Evolutionary conservation across 2,113 vertebrate genomes (phyloP), one percentile per base, ranked within the genome.

Genomic region (Cyprinodon brontotheroides): DNA sequence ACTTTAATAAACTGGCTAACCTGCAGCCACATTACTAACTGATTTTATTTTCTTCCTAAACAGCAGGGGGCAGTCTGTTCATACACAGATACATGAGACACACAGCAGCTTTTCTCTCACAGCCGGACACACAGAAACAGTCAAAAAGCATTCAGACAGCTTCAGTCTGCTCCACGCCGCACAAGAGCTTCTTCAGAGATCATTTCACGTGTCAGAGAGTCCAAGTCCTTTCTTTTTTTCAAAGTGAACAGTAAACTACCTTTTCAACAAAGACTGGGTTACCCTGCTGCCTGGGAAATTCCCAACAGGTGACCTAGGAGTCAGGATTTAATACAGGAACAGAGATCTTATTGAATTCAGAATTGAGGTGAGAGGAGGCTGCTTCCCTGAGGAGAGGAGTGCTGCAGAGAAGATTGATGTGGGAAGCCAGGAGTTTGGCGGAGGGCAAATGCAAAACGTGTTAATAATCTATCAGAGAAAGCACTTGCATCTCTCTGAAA

Each of bases 401-500:
- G 14, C 36, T 15, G 61, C 61, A 38, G 36, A 62, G 41, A 45
- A 47, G 64, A 66, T 66, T 66, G 64, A 66, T 66, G n/a, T n/a
- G 40, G 62, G 62, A 64, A 64, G 62, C 62, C 17, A 38, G 12
- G 11, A 47, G 64, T 29, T 66, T 66, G n/a, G 29, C 29, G 41
- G 41, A 66, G 41, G 67, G 12, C 47, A 61, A 67, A 62, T 67
- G 68, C 43, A 61, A 69, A 70, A 67, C 11, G n/a, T 78, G 17
- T 70, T 70, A 68, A 77, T 60, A 48, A 74, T 75, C 64, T 66
- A 29, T 45, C 11, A 12, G 50, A 57, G 62, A 71, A 53, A 45
- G 12, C 65, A 17, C 48, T 36, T 60, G 57, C 68, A 60, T 40
- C 72, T 40, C 69, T 70, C 20, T 50, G 39, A 82, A 4, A 63